Evolutionary conservation across 2,113 vertebrate species (phyloP).

Genomic region (Excalfactoria chinensis): DNA sequence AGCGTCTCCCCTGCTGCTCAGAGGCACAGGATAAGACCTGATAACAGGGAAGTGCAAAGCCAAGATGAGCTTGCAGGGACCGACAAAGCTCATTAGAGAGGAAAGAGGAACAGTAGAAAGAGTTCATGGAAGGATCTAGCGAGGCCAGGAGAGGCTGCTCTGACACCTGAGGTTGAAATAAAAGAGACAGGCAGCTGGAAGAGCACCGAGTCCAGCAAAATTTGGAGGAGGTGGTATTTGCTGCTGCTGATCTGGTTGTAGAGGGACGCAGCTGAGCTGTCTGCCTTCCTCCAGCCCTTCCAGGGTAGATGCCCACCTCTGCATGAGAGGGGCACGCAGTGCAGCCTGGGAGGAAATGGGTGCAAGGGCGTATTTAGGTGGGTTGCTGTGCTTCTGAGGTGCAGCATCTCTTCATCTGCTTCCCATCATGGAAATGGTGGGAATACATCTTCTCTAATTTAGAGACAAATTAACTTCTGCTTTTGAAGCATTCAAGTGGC

Average conservation of each 20-base stretch:
- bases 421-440: not conserved
- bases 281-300: not conserved
- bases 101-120: not conserved
- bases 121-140: not conserved
- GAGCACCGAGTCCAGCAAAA: not conserved
- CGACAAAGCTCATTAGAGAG: not conserved
- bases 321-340: fast-evolving
- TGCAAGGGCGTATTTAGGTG: not conserved
- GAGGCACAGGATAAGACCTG: not conserved
- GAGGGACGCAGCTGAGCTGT: not conserved
- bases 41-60: not conserved
- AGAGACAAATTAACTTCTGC: slow-evolving; percentile 60
- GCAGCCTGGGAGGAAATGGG: not conserved
- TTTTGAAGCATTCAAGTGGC: slow-evolving; percentile 54
- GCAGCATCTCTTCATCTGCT: not conserved
- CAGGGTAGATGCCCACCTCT: not conserved
- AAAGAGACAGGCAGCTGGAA: fast-evolving
- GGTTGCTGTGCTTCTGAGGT: not conserved
- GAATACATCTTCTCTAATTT: slow-evolving; percentile 38
- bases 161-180: not conserved
- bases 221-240: not conserved
- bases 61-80: not conserved
- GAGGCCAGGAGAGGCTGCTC: not conserved
- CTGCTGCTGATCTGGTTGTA: not conserved
- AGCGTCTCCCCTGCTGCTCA: not conserved